Conservation (phyloP, 2,113 vertebrate genomes). For the Petromus typicus region DNA sequence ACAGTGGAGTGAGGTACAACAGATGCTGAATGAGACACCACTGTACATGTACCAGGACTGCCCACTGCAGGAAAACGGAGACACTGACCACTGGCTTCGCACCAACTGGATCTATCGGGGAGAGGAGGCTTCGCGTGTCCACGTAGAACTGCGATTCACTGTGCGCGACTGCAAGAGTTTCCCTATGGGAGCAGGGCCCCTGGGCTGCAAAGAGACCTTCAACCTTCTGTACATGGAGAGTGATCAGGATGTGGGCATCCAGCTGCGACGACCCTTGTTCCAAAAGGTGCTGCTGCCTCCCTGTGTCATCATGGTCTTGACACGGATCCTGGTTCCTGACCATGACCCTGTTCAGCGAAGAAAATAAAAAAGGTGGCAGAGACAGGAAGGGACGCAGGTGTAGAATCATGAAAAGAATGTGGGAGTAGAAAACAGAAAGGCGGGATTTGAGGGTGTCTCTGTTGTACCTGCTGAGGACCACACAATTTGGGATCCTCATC, state of each 20-base stretch:
- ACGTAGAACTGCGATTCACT: conserved; percentile 88
- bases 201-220: conserved; percentile 90
- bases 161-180: conserved; percentile 90
- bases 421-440: background rate
- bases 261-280: conserved; percentile 87
- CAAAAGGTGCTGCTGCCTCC: conserved; percentile 83
- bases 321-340: background rate
- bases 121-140: conserved; percentile 81
- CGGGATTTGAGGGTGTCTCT: background rate
- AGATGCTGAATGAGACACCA: conserved; percentile 87
- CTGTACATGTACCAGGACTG: conserved; percentile 91
- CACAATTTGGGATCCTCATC: background rate
- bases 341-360: background rate
- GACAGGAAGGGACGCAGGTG: background rate
- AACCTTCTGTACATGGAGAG: conserved; percentile 90
- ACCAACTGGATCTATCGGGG: conserved; percentile 90
- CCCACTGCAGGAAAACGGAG: conserved; percentile 80
- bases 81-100: conserved; percentile 89
- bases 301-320: background rate
- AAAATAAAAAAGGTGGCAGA: background rate
- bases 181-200: conserved; percentile 74
- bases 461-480: background rate
- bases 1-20: conserved; percentile 88
- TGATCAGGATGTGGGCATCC: conserved; percentile 88
- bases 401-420: background rate